Percentiles rank a stretch among this genome's conserved stretches.
These are phyloP conservation scores for Drosophila suboccidentalis DNA, from an alignment of 2,888 invertebrate species.

Conservation along the genomic window DNA sequence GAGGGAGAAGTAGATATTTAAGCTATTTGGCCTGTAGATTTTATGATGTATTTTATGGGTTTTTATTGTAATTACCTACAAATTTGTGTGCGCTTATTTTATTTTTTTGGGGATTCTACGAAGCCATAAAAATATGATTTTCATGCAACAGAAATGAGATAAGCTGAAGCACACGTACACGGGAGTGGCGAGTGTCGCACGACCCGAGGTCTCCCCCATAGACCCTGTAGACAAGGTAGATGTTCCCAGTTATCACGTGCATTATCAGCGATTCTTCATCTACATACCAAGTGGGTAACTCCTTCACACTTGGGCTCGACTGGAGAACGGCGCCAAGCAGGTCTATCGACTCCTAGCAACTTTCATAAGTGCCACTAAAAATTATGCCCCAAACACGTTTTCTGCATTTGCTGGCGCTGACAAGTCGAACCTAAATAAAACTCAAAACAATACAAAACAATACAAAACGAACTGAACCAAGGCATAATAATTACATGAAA, in stretches of 20 bases:
- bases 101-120: conserved; percentile 61
- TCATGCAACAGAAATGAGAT: conserved; percentile 26
- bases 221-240: conserved; percentile 19
- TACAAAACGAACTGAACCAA: conserved; percentile 27
- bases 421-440: conserved; percentile 40
- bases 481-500: conserved; percentile 71
- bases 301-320: conserved; percentile 32
- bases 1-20: conserved; percentile 20
- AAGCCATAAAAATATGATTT: conserved; percentile 75
- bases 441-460: conserved; percentile 12
- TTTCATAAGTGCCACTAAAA: conserved; percentile 33
- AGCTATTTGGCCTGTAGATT: conserved; percentile 48
- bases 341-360: conserved; percentile 17
- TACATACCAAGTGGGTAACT: conserved; percentile 41
- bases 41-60: conserved; percentile 73
- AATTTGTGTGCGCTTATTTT: conserved; percentile 68
- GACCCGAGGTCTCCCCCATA: conserved; percentile 18
- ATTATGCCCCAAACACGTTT: conserved; percentile 55
- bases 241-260: conserved; percentile 28
- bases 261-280: conserved; percentile 50
- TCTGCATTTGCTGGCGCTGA: conserved; percentile 46
- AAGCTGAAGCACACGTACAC: conserved; percentile 33
- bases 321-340: conserved; percentile 58
- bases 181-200: conserved; percentile 57
- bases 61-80: conserved; percentile 81